These are phyloP conservation scores for Sinocyclocheilus rhinocerous DNA, from an alignment of 2,113 vertebrate species.

Conservation along the genomic window DNA sequence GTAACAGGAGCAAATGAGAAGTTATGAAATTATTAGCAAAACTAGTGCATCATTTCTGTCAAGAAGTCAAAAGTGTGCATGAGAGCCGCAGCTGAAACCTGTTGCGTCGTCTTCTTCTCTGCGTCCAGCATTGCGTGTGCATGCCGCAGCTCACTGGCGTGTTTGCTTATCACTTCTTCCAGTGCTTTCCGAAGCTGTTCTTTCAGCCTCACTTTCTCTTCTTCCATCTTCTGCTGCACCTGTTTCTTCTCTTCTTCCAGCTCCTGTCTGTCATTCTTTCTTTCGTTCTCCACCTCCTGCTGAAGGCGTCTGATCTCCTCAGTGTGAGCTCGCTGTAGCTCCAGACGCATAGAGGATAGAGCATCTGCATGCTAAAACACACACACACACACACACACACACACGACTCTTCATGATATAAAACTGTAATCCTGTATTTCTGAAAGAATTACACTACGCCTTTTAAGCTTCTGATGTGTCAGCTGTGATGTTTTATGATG, in stretches of 20 bases:
- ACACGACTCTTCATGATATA: constrained; percentile 11
- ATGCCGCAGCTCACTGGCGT: constrained; percentile 76
- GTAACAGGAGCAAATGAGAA: background rate
- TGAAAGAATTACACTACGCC: background rate
- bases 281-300: constrained; percentile 72
- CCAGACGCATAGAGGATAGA: constrained; percentile 71
- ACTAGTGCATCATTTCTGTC: background rate
- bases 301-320: constrained; percentile 77
- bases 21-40: background rate
- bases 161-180: constrained; percentile 82
- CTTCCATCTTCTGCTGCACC: constrained; percentile 73
- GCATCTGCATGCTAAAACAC: constrained; percentile 73
- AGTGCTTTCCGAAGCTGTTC: constrained; percentile 81
- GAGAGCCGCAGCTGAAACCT: background rate
- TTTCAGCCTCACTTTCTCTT: constrained; percentile 79
- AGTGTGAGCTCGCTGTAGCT: constrained; percentile 76
- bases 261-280: constrained; percentile 63
- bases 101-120: constrained; percentile 76
- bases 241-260: constrained; percentile 77
- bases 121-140: constrained; percentile 73
- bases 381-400: constrained; percentile 31
- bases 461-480: background rate
- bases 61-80: background rate
- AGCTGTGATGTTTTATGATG: background rate
- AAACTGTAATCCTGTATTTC: background rate